Conservation (phyloP, 2,888 invertebrate genomes). For the Physocephala rufipes region DNA sequence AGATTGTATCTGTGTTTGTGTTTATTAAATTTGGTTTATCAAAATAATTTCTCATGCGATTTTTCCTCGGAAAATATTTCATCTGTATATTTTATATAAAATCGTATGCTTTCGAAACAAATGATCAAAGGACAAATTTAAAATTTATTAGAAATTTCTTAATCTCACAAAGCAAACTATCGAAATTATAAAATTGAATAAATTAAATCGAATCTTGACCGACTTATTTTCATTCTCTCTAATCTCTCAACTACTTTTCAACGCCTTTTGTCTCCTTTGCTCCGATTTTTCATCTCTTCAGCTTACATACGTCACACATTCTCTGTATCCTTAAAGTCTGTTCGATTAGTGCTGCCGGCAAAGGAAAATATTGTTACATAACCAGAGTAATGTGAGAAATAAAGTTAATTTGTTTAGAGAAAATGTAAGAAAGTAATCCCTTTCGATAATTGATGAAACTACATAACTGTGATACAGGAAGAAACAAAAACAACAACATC, state of each 20-base stretch:
- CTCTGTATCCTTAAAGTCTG: not conserved
- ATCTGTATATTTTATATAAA: too few species aligned
- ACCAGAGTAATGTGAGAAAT: not conserved
- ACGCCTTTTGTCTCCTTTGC: too few species aligned
- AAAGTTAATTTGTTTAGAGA: conserved; percentile 11
- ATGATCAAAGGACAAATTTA: not conserved
- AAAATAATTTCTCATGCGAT: too few species aligned
- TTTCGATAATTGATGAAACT: not conserved
- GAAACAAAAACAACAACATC: conserved; percentile 4
- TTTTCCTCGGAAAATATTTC: too few species aligned
- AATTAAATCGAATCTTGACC: too few species aligned
- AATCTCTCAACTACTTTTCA: too few species aligned
- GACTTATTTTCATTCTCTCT: too few species aligned
- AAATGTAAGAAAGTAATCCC: not conserved
- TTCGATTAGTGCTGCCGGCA: not conserved
- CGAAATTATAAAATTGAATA: too few species aligned
- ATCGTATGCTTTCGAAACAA: too few species aligned
- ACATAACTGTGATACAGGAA: not conserved
- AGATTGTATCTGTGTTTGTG: too few species aligned
- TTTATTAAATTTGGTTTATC: too few species aligned
- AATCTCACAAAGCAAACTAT: not conserved
- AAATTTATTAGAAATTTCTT: conserved; percentile 26
- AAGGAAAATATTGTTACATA: not conserved
- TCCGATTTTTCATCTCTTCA: too few species aligned
- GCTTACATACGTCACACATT: not conserved